Evolutionary conservation across 1,140 invertebrate genomes (phyloP).

Genomic region (Megathymus violae): DNA sequence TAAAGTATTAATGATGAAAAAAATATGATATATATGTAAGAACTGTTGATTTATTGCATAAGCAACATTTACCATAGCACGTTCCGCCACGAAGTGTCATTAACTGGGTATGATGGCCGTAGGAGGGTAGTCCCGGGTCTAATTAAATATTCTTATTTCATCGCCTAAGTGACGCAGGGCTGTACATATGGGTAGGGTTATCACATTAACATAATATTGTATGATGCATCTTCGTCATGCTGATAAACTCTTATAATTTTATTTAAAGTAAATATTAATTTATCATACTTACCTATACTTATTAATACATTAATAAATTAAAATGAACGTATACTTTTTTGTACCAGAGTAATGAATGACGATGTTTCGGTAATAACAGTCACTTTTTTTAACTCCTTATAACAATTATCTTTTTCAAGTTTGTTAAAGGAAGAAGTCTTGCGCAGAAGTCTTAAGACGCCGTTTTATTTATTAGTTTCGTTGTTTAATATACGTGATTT

Average conservation of each 20-base stretch:
- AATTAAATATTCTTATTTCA: constrained; percentile 24
- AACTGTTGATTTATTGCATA: background rate
- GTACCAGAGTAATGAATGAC: too few relatives aligned
- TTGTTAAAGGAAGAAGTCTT: too few relatives aligned
- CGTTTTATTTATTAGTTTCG: too few relatives aligned
- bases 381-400: too few relatives aligned
- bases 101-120: constrained; percentile 7
- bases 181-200: constrained; percentile 18
- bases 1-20: too few relatives aligned
- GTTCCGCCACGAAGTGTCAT: constrained; percentile 4
- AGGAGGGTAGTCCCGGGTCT: constrained; percentile 13
- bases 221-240: constrained; percentile 21
- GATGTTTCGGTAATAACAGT: too few relatives aligned
- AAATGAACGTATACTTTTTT: background rate
- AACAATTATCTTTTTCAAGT: too few relatives aligned
- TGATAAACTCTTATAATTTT: too few relatives aligned
- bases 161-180: constrained; percentile 21
- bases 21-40: too few relatives aligned
- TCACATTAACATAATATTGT: constrained; percentile 27
- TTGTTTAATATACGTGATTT: too few relatives aligned
- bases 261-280: constrained; percentile 3
- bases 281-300: background rate
- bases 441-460: too few relatives aligned
- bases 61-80: background rate
- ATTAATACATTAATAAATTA: background rate